phyloP scores from a whole-genome alignment of 2,888 invertebrate genomes.

The Folsomia candida region DNA sequence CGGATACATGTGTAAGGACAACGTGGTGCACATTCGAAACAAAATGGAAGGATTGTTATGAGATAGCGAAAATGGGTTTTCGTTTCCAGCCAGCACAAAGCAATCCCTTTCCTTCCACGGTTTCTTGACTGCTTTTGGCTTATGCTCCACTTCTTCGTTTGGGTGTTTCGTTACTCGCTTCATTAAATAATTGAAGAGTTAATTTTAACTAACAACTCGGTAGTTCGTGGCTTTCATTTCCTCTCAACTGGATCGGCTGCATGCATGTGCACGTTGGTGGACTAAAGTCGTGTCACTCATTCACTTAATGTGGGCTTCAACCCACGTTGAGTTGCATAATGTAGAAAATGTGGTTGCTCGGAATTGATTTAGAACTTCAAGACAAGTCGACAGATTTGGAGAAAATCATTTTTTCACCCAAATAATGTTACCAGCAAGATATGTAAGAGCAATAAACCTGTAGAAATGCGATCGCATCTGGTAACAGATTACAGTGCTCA shows the following conservation, averaged over 20 bases:
- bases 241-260: too few species aligned
- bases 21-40: too few species aligned
- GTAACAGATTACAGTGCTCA: not conserved
- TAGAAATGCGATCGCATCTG: not conserved
- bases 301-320: not conserved
- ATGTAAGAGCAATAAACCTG: not conserved
- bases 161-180: conserved; percentile 2
- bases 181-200: conserved; percentile 22
- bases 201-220: conserved; percentile 11
- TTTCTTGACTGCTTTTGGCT: not conserved
- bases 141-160: not conserved
- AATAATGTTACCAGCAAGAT: not conserved
- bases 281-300: too few species aligned
- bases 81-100: conserved; percentile 1
- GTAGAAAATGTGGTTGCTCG: not conserved
- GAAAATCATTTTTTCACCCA: not conserved
- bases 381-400: not conserved
- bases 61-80: conserved; percentile 4
- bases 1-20: not conserved
- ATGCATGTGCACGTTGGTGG: too few species aligned
- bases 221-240: not conserved
- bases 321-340: not conserved
- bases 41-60: conserved; percentile 2
- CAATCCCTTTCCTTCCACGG: not conserved
- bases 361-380: not conserved